Evolutionary conservation across 2,113 vertebrate species (phyloP).

Genomic region (Chionomys nivalis): DNA sequence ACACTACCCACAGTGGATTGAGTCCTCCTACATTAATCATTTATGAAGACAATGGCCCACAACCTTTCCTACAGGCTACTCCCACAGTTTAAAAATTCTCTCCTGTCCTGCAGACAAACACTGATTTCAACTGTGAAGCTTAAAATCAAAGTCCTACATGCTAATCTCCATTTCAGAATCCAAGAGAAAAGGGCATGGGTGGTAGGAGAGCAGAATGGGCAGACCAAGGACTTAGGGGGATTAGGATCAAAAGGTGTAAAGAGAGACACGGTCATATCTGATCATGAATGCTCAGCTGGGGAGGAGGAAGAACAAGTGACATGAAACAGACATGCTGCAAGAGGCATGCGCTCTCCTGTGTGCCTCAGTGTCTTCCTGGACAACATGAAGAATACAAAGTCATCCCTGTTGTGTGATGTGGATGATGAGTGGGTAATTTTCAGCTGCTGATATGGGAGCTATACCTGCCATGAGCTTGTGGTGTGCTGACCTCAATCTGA

Average conservation of each 20-base stretch:
- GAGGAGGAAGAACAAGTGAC: neutral
- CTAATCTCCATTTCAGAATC: neutral
- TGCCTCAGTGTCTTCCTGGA: neutral
- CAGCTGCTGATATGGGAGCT: neutral
- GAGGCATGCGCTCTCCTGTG: neutral
- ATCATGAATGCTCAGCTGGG: neutral
- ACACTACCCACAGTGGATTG: neutral
- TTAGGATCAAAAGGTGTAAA: neutral
- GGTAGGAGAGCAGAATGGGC: accelerated
- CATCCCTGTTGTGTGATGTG: too few species aligned
- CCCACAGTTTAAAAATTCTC: neutral
- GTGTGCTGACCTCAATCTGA: neutral
- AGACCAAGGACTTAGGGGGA: neutral
- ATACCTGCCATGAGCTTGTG: accelerated
- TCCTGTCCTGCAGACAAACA: neutral
- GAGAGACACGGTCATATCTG: neutral
- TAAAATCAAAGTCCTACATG: neutral
- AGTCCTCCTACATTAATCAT: neutral
- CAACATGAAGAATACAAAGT: neutral
- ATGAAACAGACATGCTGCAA: neutral
- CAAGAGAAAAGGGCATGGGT: too few species aligned
- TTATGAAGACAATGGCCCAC: neutral
- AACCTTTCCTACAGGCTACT: neutral
- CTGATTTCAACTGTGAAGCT: neutral
- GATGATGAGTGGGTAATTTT: neutral